Base-by-base conservation (phyloP, 1,140 invertebrate genomes). In the Apocrypta bakeri region DNA sequence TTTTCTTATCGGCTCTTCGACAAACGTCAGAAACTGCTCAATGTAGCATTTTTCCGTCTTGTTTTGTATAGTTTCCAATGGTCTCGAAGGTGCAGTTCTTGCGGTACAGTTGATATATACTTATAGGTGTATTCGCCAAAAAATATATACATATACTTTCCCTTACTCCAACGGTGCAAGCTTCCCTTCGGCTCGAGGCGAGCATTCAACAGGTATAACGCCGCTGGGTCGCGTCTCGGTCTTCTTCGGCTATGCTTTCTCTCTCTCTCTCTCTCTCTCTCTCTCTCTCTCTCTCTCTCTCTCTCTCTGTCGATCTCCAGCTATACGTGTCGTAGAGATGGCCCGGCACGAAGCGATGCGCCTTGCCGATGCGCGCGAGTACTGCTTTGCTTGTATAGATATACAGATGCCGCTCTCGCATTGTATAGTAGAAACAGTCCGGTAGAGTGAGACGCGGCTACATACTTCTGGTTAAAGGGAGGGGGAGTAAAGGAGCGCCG, bases 201-300 rank as follows among this genome's bases (percentile, higher is more conserved):
- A 17, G 29, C 68, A 71, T 71, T 71, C 68, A 71, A 71, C 68
- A 71, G 68, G 68, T 71, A 71, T 31, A 33, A 11, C 29, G 48
- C 48, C 48, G 48, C 48, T 21, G 48, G 48, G 48, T 56, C 48
- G 48, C 48, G 21, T 7, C 48, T 56, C 48, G 17, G 48, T 56
- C 48, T 56, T 56, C 48, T 56, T 56, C 48, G 48, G 48, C 21
- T 17, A 56, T 56, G 48, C 21, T 56, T 56, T 56, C 17, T 56
- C 48, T 56, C 48, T 56, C 48, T 56, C 48, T 56, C 48, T 56
- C 48, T 56, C 48, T 56, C 48, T 66, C 64, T 24, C 14, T 63
- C 56, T 63, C 33, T 37, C 56, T 63, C 56, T 24, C n/a, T 24
- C 14, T 63, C 56, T 17, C 56, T 63, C 56, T 17, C 56, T 17